Percentiles rank a stretch among this genome's conserved stretches.
These are phyloP conservation scores for Chiridota heheva DNA, from an alignment of 35 echinoderm and acorn worm genomes.

Conservation along the genomic window DNA sequence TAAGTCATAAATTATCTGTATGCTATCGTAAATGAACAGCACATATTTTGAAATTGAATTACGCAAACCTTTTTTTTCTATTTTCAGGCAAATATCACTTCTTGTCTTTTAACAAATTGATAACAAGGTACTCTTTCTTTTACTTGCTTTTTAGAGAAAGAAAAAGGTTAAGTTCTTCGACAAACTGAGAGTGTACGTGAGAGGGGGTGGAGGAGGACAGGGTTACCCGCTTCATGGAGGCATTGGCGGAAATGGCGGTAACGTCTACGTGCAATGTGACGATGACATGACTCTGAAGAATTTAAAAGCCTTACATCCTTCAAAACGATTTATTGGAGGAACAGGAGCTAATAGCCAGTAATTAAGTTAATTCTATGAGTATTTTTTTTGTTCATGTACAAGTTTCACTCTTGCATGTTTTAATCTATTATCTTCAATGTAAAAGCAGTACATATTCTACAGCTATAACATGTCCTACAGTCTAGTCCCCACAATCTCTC, in stretches of 20 bases:
- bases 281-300: slow-evolving; percentile 58
- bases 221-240: slow-evolving; percentile 72
- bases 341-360: slow-evolving; percentile 83
- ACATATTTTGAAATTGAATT: too few relatives aligned
- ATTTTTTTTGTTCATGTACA: not conserved
- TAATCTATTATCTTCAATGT: not conserved
- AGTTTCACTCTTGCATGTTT: not conserved
- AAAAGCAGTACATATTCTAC: not conserved
- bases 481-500: not conserved
- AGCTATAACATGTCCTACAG: not conserved
- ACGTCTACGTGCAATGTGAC: slow-evolving; percentile 61
- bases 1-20: too few relatives aligned
- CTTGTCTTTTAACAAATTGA: too few relatives aligned
- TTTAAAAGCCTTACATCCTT: slow-evolving; percentile 25
- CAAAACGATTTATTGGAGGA: slow-evolving; percentile 70
- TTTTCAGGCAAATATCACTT: too few relatives aligned
- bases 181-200: slow-evolving; percentile 67
- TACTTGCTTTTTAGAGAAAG: too few relatives aligned
- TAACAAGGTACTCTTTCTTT: too few relatives aligned
- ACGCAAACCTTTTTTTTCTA: too few relatives aligned
- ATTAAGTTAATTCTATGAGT: not conserved
- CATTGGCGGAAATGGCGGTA: slow-evolving; percentile 77
- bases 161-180: slow-evolving; percentile 58
- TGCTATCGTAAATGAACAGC: too few relatives aligned
- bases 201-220: slow-evolving; percentile 74